Evolutionary conservation across 2,888 invertebrate genomes (phyloP).

Genomic region (Rhyacophila evoluta): DNA sequence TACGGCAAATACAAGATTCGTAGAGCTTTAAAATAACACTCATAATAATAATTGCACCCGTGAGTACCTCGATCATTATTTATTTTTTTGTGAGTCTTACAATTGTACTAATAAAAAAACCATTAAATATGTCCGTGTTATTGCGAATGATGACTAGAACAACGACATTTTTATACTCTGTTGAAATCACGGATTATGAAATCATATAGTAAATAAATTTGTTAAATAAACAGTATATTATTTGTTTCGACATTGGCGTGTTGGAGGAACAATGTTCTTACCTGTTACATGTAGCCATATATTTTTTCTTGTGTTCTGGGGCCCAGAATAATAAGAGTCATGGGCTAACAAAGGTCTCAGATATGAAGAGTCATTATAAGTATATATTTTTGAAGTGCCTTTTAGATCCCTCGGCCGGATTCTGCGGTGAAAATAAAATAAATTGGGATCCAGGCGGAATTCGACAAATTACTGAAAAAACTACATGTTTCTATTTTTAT

Average conservation of each 20-base stretch:
- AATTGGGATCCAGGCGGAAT: constrained; percentile 52
- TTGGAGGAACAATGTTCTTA: constrained; percentile 37
- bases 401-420: constrained; percentile 50
- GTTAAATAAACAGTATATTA: background rate
- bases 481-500: background rate
- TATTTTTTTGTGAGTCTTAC: background rate
- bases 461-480: constrained; percentile 53
- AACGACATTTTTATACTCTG: background rate
- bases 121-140: background rate
- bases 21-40: background rate
- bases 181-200: constrained; percentile 8
- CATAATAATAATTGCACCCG: constrained; percentile 8
- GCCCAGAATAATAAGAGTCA: constrained; percentile 52
- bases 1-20: background rate
- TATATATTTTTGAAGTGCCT: constrained; percentile 40
- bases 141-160: background rate
- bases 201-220: background rate
- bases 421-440: constrained; percentile 54
- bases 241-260: constrained; percentile 31
- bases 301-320: constrained; percentile 45
- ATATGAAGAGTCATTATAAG: constrained; percentile 54
- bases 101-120: background rate
- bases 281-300: constrained; percentile 48
- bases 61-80: background rate
- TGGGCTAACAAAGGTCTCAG: constrained; percentile 50